phyloP scores from a whole-genome alignment of 2,113 vertebrate species.

The Antigone vipio region DNA sequence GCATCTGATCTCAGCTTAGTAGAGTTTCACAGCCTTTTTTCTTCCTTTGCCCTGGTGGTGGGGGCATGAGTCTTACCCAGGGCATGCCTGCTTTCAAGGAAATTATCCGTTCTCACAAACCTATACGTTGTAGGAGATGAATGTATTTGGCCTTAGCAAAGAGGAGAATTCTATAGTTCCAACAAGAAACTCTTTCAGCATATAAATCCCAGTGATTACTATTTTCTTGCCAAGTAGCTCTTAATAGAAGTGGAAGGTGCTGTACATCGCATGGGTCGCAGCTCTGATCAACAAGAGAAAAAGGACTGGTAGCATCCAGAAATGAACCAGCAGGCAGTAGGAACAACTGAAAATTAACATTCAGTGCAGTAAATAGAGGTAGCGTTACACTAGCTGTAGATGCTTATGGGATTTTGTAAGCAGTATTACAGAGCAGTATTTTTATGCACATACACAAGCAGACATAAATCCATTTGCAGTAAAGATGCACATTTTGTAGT shows the following conservation, averaged over 20 bases:
- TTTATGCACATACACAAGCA: neutral
- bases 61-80: neutral
- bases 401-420: neutral
- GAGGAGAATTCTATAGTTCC: neutral
- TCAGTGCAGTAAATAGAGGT: neutral
- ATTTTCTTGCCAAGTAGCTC: neutral
- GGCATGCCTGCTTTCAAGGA: neutral
- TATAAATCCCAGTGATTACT: neutral
- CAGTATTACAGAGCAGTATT: neutral
- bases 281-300: neutral
- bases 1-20: neutral
- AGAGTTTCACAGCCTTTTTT: neutral
- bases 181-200: neutral
- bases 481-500: neutral
- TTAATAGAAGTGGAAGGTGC: neutral
- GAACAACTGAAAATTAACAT: neutral
- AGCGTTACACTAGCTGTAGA: neutral
- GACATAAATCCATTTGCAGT: neutral
- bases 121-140: neutral
- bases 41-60: neutral
- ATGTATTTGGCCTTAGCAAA: neutral
- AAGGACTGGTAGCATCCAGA: neutral
- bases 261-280: neutral
- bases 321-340: neutral
- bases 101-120: neutral